Conservation (phyloP, 2,888 invertebrate species). For the Acanthococcus lagerstroemiae region DNA sequence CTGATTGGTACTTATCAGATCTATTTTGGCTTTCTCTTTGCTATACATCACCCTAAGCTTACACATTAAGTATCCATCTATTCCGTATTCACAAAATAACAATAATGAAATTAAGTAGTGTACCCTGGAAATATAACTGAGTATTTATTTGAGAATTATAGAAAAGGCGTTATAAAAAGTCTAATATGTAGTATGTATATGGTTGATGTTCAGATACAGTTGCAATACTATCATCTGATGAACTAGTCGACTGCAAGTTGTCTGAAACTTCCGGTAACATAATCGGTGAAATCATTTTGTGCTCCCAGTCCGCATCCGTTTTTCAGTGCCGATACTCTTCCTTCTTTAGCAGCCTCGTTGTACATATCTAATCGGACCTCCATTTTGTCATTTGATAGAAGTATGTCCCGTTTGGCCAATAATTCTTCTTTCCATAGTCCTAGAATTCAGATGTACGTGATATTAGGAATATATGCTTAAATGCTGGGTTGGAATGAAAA, state of each 20-base stretch:
- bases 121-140: too few species aligned
- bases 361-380: constrained; percentile 48
- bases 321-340: constrained; percentile 58
- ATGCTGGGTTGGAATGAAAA: background rate
- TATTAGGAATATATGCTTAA: too few species aligned
- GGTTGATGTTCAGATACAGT: too few species aligned
- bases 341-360: constrained; percentile 46
- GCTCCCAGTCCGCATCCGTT: constrained; percentile 45
- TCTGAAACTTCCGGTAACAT: constrained; percentile 64
- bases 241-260: constrained; percentile 65
- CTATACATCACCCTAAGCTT: too few species aligned
- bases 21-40: too few species aligned
- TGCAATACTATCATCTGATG: too few species aligned
- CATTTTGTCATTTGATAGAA: constrained; percentile 40
- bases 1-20: too few species aligned
- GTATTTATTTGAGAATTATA: too few species aligned
- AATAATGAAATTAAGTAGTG: too few species aligned
- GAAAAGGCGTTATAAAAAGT: background rate
- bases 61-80: too few species aligned
- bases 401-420: constrained; percentile 36
- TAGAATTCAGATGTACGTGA: too few species aligned
- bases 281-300: constrained; percentile 51
- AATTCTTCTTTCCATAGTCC: constrained; percentile 41
- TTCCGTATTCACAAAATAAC: too few species aligned
- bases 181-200: background rate